Base-by-base conservation (phyloP, 2,888 invertebrate species). In the Ferrisia virgata region DNA sequence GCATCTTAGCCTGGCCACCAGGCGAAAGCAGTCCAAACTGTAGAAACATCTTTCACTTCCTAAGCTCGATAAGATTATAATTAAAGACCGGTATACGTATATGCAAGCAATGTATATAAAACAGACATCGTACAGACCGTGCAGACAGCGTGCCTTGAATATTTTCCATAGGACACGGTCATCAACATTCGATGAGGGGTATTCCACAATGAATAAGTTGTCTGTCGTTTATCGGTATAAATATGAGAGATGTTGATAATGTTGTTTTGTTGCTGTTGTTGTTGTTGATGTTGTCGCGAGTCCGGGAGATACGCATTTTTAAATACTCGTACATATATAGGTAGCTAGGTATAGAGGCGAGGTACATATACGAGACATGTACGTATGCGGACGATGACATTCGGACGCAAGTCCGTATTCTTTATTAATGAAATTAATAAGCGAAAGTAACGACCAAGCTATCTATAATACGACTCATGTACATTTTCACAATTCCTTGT, bases 1-100 rank as follows among this genome's bases (percentile, higher is more conserved):
- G n/a, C n/a, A n/a, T n/a, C n/a, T 72, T 11, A n/a, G 33, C 47
- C 18, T 47, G n/a, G 53, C 6, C 47, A 47, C 53, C 36, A 33
- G 72, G 72, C 72, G 72, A 76, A 76, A 76, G 72, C 72, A 76
- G 72, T 76, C 72, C 33, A 76, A 36, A 76, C 72, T n/a, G 36
- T 15, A 76, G n/a, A n/a, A 76, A 76, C 72, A 76, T 76, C 72
- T 76, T 76, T 76, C 72, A 76, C 72, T 76, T 76, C 72, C 72
- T 76, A 36, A 36, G 72, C 36, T 76, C 36, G 72, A 36, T 33
- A 72, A 36, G 36, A 76, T 33, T 76, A 76, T 76, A 76, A 76
- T 76, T 76, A 76, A 33, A 76, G 72, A 76, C 72, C 72, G 72
- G 72, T 76, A 76, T 76, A 11, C 15, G 40, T 40, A 36, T 36